Evolutionary conservation across 2,888 invertebrate genomes (phyloP), one percentile per base, ranked within the genome.

Genomic region (Nephrotoma guestfalica): DNA sequence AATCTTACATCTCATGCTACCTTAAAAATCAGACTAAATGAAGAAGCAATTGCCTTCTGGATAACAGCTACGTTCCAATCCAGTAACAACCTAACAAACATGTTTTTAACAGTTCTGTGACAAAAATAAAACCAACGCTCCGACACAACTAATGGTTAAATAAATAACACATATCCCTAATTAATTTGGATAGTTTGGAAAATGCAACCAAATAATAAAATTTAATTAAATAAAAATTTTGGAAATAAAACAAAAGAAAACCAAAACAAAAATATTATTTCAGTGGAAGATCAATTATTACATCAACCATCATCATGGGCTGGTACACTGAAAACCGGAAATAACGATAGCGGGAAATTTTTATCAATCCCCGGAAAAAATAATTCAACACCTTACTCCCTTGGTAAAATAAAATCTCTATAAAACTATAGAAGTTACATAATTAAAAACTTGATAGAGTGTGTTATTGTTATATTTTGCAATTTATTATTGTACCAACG

Each of bases 281-380:
- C 51, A 86, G 86, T 86, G 40, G 51, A 51, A 57, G 85, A 85
- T 43, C 41, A 43, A 43, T 85, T 85, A 86, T 57, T 86, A 41
- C 51, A 51, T 43, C 86, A 40, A 51, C n/a, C 45, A 6, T 86
- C 86, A 85, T 41, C 51, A 15, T n/a, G 45, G 15, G 83, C 13
- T 84, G 45, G 45, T 86, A 41, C 86, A 57, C n/a, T 57, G 41
- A 86, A 86, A 86, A 41, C 41, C 30, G 57, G 87, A 47, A 87
- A 89, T 89, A 89, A 89, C 89, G 89, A 90, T 88, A 90, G 89
- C 88, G 90, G 91, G 88, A 91, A 90, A 88, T 91, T 91, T 89
- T 89, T 91, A 89, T 89, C 91, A 87, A 91, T 91, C 87, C 91
- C 91, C 88, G 91, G 91, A 89, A 90, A 90, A 87, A 89, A 89